These are phyloP conservation scores for Drosophila trapezifrons DNA, from an alignment of 1,140 invertebrate species.

Conservation along the genomic window DNA sequence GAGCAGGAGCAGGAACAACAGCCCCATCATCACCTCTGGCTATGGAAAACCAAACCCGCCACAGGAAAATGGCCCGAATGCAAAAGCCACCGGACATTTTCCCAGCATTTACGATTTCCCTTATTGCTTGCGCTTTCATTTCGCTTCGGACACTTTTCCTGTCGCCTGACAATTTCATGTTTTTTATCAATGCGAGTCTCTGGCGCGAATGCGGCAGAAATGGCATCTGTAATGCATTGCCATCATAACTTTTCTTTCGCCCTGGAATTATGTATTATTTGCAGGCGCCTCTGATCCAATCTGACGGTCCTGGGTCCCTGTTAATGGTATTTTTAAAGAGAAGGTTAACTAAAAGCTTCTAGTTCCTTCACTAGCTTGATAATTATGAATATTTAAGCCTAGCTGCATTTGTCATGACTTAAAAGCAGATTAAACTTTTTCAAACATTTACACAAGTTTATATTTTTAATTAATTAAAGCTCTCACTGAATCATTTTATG, in stretches of 20 bases:
- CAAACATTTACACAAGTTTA: not conserved
- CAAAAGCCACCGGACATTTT: conserved; percentile 50
- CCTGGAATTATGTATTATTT: conserved; percentile 15
- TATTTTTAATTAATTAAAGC: conserved; percentile 2
- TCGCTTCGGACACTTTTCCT: conserved; percentile 40
- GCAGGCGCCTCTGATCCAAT: conserved; percentile 1
- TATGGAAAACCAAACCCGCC: not conserved
- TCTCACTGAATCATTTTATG: not conserved
- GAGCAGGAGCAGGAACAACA: conserved; percentile 18
- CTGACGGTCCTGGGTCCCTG: too few species aligned
- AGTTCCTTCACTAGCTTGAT: not conserved
- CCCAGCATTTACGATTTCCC: conserved; percentile 70
- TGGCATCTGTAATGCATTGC: conserved; percentile 42
- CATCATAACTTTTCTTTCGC: conserved; percentile 22
- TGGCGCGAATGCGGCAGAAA: not conserved
- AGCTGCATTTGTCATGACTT: too few species aligned
- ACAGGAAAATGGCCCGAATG: conserved; percentile 23
- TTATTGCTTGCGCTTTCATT: conserved; percentile 67
- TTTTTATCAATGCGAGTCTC: conserved; percentile 34
- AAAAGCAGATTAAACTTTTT: not conserved
- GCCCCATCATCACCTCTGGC: conserved; percentile 36
- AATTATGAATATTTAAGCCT: not conserved
- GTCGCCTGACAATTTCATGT: conserved; percentile 31
- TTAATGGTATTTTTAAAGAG: conserved; percentile 4
- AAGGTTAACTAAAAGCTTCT: not conserved